Evolutionary conservation across 2,797 vertebrate genomes (phyloP).

Genomic region (Lacerta bilineata): DNA sequence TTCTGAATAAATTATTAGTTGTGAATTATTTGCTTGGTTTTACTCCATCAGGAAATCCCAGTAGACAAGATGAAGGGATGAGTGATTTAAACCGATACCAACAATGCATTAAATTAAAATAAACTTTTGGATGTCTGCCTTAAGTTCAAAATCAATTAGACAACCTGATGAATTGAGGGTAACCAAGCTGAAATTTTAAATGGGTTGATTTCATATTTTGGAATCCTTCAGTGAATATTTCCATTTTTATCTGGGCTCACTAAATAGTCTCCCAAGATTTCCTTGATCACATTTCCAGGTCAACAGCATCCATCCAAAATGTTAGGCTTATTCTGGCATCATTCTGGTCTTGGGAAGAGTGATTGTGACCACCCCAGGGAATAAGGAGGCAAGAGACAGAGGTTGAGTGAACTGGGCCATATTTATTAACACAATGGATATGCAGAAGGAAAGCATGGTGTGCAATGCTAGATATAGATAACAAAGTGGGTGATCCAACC

Average conservation of each 20-base stretch:
- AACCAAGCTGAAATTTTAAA: not conserved
- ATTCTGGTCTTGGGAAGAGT: not conserved
- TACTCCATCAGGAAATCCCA: conserved; percentile 8
- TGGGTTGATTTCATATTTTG: not conserved
- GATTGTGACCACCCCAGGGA: no score
- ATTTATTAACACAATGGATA: no score
- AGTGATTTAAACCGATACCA: conserved; percentile 9
- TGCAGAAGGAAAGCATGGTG: no score
- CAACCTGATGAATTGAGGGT: not conserved
- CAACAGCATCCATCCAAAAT: not conserved
- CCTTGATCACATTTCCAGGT: not conserved
- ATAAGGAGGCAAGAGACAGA: no score
- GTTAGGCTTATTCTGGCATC: not conserved
- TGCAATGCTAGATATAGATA: no score
- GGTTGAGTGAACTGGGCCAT: no score
- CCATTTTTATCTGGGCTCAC: not conserved
- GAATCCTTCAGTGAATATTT: not conserved
- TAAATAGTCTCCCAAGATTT: not conserved
- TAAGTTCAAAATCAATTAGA: conserved; percentile 9
- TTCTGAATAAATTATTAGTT: conserved; percentile 30
- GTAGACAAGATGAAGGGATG: conserved; percentile 3
- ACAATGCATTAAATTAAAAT: conserved; percentile 22
- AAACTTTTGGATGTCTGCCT: not conserved
- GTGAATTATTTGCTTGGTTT: conserved; percentile 25
- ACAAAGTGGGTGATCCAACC: no score